Base-by-base conservation (phyloP, 2,113 vertebrate genomes). In the Cottus gobio region DNA sequence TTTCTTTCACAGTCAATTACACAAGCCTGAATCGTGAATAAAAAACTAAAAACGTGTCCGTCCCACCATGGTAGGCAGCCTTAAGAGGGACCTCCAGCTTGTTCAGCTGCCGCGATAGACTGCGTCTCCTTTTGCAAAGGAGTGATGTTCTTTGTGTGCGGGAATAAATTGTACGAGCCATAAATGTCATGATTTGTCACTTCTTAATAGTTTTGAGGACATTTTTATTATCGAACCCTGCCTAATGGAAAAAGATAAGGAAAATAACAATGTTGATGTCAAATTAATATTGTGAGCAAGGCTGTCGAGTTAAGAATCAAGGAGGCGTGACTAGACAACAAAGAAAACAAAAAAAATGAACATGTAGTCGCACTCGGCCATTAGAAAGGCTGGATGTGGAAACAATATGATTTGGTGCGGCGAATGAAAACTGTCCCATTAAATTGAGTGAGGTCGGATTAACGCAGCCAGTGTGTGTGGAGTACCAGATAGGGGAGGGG, bases 161-260 rank as follows among this genome's bases (percentile, higher is more conserved):
- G 62, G 31, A 81, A 92, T 87, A 80, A 88, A 92, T 91, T 71
- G 63, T 34, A 61, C 2, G 4, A 71, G 73, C 75, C 61, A 88
- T 91, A 91, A 93, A 91, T 88, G 90, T 92, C 90, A 81, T 56
- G 67, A 82, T 93, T 80, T 83, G 80, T 93, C 87, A 85, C 48
- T 24, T 46, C 77, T 61, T 91, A 89, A 92, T 87, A 89, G 91
- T 56, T 39, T 44, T 46, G 56, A 58, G 87, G 91, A 87, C 92
- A 62, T 78, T 92, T 92, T 89, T 94, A 91, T 82, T 88, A 92
- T 89, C 87, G 89, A 84, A 84, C 82, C 50, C 81, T 85, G 84
- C 85, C 80, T 90, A 87, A 91, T 88, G 86, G 82, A 81, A 90
- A 83, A 88, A 78, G 89, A 91, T 91, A 89, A 90, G 80, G 79